A percentile compares a stretch with the other conserved stretches of the same genome.
phyloP scores from a whole-genome alignment of 2,113 vertebrate genomes.

The Excalfactoria chinensis region DNA sequence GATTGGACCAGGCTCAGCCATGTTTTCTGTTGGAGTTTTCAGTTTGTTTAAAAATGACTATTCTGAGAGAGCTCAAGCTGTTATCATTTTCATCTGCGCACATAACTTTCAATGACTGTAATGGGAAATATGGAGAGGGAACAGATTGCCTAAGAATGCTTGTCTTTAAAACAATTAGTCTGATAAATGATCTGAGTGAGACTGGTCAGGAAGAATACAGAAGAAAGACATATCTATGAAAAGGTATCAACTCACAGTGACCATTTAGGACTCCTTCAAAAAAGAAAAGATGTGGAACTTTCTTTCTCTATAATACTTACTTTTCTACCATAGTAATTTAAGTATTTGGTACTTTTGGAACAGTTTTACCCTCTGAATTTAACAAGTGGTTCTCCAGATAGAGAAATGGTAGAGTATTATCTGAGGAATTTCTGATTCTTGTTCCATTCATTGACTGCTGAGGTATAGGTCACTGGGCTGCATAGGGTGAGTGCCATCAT shows the following conservation, averaged over 20 bases:
- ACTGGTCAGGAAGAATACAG: slow-evolving; percentile 38
- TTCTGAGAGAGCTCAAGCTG: background rate
- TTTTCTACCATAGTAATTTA: background rate
- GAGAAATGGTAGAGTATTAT: background rate
- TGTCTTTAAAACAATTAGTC: slow-evolving; percentile 62
- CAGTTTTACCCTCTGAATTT: background rate
- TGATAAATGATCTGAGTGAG: slow-evolving; percentile 52
- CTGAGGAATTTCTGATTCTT: slow-evolving; percentile 20
- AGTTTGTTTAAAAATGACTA: slow-evolving; percentile 48
- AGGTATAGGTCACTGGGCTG: background rate
- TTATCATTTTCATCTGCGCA: slow-evolving; percentile 64
- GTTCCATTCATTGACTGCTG: background rate
- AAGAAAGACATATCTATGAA: slow-evolving; percentile 12
- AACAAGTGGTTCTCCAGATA: background rate
- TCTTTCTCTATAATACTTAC: background rate
- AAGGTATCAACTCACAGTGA: background rate
- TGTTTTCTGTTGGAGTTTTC: background rate
- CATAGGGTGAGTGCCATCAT: fast-evolving
- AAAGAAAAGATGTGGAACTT: background rate
- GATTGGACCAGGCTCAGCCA: background rate
- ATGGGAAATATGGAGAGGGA: slow-evolving; percentile 55
- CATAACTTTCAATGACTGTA: slow-evolving; percentile 65
- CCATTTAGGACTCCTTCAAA: background rate
- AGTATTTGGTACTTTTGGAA: background rate
- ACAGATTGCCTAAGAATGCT: slow-evolving; percentile 72